Percentiles rank a stretch among this genome's conserved stretches.
Evolutionary conservation across 2,888 invertebrate genomes (phyloP).

Genomic region (Ryuthela nishihirai): DNA sequence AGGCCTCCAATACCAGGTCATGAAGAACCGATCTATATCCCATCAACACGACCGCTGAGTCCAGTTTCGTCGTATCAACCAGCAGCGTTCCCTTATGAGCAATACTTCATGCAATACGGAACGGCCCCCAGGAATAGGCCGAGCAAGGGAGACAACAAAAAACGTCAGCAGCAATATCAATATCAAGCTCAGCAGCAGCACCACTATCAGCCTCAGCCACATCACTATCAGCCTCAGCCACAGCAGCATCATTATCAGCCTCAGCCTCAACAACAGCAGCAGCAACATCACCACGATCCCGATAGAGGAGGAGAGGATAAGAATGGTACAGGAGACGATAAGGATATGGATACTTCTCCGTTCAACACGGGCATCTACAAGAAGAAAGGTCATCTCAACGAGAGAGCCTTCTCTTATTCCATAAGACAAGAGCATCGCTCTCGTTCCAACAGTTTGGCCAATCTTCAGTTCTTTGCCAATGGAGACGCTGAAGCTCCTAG

Average conservation of each 20-base stretch:
- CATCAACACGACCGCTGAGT: constrained; percentile 50
- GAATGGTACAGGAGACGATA: constrained; percentile 42
- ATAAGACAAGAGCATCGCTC: constrained; percentile 90
- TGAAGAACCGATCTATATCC: constrained; percentile 44
- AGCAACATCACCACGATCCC: not conserved
- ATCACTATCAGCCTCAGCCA: constrained; percentile 42
- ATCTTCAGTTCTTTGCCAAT: constrained; percentile 65
- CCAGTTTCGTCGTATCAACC: constrained; percentile 62
- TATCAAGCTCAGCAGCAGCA: constrained; percentile 28
- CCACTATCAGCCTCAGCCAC: constrained; percentile 28
- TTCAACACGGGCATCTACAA: constrained; percentile 81
- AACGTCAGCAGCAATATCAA: not conserved
- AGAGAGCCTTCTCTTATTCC: constrained; percentile 88
- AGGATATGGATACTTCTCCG: constrained; percentile 53
- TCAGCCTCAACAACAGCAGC: not conserved
- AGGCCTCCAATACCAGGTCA: constrained; percentile 33
- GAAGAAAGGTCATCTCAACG: constrained; percentile 86
- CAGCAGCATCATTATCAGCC: constrained; percentile 5
- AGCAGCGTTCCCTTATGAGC: constrained; percentile 59
- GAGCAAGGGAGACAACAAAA: constrained; percentile 42
- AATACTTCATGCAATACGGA: constrained; percentile 56
- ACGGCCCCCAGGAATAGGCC: constrained; percentile 44
- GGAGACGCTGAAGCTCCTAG: constrained; percentile 11
- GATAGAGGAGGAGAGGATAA: constrained; percentile 46
- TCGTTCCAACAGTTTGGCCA: constrained; percentile 85